Base-by-base conservation (phyloP, 2,888 invertebrate genomes). In the Melieria picta region DNA sequence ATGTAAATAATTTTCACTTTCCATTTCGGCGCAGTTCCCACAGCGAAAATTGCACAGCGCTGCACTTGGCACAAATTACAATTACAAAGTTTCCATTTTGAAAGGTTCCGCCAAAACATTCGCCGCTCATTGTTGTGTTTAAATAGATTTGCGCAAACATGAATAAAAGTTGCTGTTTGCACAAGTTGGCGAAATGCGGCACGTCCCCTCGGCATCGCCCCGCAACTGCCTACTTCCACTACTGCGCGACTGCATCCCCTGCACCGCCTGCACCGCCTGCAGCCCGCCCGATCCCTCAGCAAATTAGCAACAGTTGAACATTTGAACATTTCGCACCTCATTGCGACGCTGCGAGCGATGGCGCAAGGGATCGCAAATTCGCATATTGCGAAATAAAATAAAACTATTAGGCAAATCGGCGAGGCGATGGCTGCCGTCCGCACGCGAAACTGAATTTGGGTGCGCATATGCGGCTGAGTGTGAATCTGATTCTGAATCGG, bases 301-400 rank as follows among this genome's bases (percentile, higher is more conserved):
- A 77, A 80, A 83, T 83, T 84, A 83, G 83, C 82, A 83, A 84
- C 84, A 82, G 82, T 81, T 83, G 76, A 69, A 72, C 72, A 58
- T 60, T 55, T 55, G 52, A 5, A n/a, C 9, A 52, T 43, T 69
- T 55, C 47, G 30, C 68, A 68, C 61, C 62, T 61, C 69, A 62
- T 55, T 52, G 30, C 64, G 62, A 43, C 13, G 69, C 30, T 30
- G 30, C 30, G 30, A 30, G 30, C 30, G 30, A 30, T 30, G 30
- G 30, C 30, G 30, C 30, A 30, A 3, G 30, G 30, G 30, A 30
- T 30, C 3, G 30, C 30, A 30, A 30, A 30, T 30, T 30, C 30
- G 30, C 2, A 3, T 30, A 30, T 30, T 30, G 42, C 48, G 43
- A 50, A 67, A 67, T 67, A 45, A 60, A 58, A 67, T 67, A 48